Evolutionary conservation across 2,888 invertebrate species (phyloP).

Genomic region (Atrina japonica): DNA sequence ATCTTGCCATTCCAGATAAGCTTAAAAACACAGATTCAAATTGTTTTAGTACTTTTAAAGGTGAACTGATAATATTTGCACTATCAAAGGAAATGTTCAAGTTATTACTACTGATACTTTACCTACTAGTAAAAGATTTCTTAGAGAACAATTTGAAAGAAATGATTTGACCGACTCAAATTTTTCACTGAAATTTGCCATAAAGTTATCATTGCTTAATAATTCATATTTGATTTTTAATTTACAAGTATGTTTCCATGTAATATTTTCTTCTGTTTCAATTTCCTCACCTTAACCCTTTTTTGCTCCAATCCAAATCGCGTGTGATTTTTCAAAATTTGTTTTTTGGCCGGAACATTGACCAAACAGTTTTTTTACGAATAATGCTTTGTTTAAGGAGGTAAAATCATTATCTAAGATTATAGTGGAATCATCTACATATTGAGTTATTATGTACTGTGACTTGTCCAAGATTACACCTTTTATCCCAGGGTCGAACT

Average conservation of each 20-base stretch:
- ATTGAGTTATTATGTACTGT: not conserved
- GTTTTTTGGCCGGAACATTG: conserved; percentile 23
- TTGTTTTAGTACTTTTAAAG: conserved; percentile 14
- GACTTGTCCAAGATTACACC: not conserved
- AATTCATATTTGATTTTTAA: conserved; percentile 11
- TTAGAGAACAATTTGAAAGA: conserved; percentile 14
- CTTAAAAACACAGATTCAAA: conserved; percentile 16
- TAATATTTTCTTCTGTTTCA: conserved; percentile 11
- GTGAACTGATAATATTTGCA: conserved; percentile 17
- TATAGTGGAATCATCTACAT: no score
- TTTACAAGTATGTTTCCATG: conserved; percentile 7
- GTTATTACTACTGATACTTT: conserved; percentile 29
- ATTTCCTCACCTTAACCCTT: conserved; percentile 14
- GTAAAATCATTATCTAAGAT: not conserved
- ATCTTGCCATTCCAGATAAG: conserved; percentile 35
- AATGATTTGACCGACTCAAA: not conserved
- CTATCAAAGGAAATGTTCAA: not conserved
- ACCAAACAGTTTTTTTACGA: not conserved
- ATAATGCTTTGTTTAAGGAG: not conserved
- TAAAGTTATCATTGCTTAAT: conserved; percentile 4
- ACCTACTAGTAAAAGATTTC: conserved; percentile 9
- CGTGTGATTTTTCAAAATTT: conserved; percentile 24
- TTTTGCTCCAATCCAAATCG: conserved; percentile 14
- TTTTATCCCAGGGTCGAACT: not conserved
- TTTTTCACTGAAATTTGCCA: conserved; percentile 24